phyloP scores from a whole-genome alignment of 2,888 invertebrate species.

The Flexamia atlantica region DNA sequence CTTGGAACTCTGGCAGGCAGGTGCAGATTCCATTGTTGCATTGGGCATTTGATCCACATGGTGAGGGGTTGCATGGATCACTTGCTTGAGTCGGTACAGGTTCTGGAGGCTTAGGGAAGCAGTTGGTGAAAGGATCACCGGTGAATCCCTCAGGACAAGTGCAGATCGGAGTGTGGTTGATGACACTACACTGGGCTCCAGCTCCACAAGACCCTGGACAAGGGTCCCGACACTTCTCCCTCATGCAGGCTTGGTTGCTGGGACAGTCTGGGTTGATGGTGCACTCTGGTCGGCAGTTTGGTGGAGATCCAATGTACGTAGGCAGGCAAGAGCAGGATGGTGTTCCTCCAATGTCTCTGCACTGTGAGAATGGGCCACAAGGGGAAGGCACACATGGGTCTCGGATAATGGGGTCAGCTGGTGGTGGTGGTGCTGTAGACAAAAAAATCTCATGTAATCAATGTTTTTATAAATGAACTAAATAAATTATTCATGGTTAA shows the following conservation, averaged over 20 bases:
- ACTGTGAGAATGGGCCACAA: constrained; percentile 77
- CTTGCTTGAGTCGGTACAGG: constrained; percentile 65
- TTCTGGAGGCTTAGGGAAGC: constrained; percentile 76
- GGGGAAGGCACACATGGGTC: constrained; percentile 75
- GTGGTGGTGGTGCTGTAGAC: constrained; percentile 58
- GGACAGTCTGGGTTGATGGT: constrained; percentile 78
- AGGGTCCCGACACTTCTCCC: constrained; percentile 76
- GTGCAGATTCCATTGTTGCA: constrained; percentile 84
- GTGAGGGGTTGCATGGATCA: constrained; percentile 86
- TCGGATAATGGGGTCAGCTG: constrained; percentile 68
- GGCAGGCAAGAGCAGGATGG: constrained; percentile 82
- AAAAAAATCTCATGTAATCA: too few species aligned
- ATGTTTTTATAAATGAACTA: too few species aligned
- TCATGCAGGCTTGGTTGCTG: constrained; percentile 76
- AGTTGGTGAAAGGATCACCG: constrained; percentile 88
- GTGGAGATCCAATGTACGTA: constrained; percentile 86
- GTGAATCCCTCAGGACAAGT: constrained; percentile 83
- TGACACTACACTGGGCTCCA: constrained; percentile 85
- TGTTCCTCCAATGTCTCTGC: constrained; percentile 71
- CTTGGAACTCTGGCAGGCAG: constrained; percentile 85
- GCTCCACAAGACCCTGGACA: constrained; percentile 83
- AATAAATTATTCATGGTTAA: not conserved
- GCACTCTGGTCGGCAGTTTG: constrained; percentile 88
- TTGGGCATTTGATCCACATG: constrained; percentile 81
- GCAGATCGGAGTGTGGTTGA: constrained; percentile 88